phyloP scores from a whole-genome alignment of 35 echinoderm and acorn worm genomes.

The Anneissia japonica region DNA sequence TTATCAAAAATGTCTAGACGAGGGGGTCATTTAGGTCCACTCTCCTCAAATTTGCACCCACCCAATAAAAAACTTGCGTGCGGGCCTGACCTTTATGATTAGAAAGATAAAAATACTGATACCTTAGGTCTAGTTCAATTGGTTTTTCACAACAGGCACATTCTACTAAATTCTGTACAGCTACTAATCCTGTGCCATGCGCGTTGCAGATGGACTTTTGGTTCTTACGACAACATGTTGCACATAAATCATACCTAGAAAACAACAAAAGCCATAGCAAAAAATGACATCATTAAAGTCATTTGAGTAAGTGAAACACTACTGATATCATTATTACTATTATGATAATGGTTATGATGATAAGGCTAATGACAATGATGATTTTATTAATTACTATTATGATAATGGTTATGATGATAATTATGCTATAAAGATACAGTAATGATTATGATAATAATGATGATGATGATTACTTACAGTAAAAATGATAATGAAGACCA shows the following conservation, averaged over 20 bases:
- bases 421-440: no score
- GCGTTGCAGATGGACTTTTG: slow-evolving; percentile 70
- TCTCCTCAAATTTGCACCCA: background rate
- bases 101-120: background rate
- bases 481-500: no score
- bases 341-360: no score
- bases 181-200: slow-evolving; percentile 76
- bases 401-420: no score
- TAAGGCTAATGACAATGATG: no score
- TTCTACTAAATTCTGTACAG: slow-evolving; percentile 63
- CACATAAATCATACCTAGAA: slow-evolving; percentile 67
- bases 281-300: no score
- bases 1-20: background rate
- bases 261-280: no score
- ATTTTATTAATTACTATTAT: no score
- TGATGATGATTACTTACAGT: no score
- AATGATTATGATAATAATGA: no score
- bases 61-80: background rate
- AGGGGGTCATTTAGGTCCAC: background rate
- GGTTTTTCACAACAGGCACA: slow-evolving; percentile 76
- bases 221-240: slow-evolving; percentile 65
- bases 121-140: slow-evolving; percentile 83
- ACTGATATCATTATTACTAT: no score
- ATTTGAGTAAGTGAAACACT: no score
- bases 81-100: background rate